phyloP scores from a whole-genome alignment of 2,888 invertebrate species.

The Ceramica pisi region DNA sequence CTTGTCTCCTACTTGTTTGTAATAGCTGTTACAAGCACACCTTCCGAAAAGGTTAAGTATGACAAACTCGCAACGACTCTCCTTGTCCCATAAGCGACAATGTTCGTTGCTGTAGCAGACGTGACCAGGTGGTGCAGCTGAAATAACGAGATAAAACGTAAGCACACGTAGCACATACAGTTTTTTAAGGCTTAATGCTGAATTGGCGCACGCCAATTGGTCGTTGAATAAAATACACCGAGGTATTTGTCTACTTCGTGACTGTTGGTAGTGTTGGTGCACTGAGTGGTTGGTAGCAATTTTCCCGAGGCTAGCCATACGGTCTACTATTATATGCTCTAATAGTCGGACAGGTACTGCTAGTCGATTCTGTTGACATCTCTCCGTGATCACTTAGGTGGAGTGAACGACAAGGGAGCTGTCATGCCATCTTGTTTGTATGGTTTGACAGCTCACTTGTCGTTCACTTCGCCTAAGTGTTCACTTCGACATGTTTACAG shows the following conservation, averaged over 20 bases:
- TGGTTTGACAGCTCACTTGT: too few relatives aligned
- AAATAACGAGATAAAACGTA: slow-evolving; percentile 66
- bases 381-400: too few relatives aligned
- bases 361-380: too few relatives aligned
- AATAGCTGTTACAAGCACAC: slow-evolving; percentile 94
- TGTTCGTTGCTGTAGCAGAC: slow-evolving; percentile 97
- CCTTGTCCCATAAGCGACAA: slow-evolving; percentile 95
- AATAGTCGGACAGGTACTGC: slow-evolving; percentile 75
- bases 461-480: too few relatives aligned
- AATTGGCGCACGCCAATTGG: slow-evolving; percentile 65
- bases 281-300: slow-evolving; percentile 76
- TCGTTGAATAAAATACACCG: slow-evolving; percentile 70
- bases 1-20: slow-evolving; percentile 92
- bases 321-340: slow-evolving; percentile 80
- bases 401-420: too few relatives aligned
- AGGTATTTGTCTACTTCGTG: slow-evolving; percentile 71
- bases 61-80: slow-evolving; percentile 96
- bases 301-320: slow-evolving; percentile 78
- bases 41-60: slow-evolving; percentile 97
- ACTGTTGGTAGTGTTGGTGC: slow-evolving; percentile 62
- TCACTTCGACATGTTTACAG: too few relatives aligned
- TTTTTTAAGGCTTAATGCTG: slow-evolving; percentile 51
- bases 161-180: slow-evolving; percentile 50
- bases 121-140: slow-evolving; percentile 96
- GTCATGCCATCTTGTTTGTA: too few relatives aligned